Percentiles rank a stretch among this genome's conserved stretches.
Conservation (phyloP, 1,140 invertebrate species). For the Diploscapter pachys region DNA sequence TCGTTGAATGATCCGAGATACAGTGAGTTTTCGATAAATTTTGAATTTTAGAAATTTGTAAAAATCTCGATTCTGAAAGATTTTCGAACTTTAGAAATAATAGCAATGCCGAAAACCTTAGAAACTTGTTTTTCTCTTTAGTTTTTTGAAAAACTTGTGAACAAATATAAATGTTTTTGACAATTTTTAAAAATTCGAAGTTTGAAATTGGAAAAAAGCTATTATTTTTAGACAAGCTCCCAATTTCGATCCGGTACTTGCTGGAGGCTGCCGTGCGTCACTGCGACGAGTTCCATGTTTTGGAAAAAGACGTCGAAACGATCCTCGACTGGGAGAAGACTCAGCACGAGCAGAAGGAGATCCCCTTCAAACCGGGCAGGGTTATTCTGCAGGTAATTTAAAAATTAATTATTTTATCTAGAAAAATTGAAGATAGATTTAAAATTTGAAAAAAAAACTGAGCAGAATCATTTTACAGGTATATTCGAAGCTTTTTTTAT, state of each 20-base stretch:
- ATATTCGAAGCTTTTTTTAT: too few species aligned
- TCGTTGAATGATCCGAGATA: conserved; percentile 70
- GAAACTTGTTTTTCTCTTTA: conserved; percentile 8
- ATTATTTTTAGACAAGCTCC: conserved; percentile 66
- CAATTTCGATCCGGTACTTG: conserved; percentile 85
- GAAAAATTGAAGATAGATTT: background rate
- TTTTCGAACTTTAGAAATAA: background rate
- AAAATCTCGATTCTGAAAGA: too few species aligned
- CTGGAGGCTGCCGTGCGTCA: conserved; percentile 90
- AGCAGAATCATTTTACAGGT: too few species aligned
- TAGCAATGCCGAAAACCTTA: background rate
- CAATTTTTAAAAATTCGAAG: background rate
- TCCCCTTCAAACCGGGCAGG: conserved; percentile 88
- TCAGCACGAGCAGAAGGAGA: conserved; percentile 76
- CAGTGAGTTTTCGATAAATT: conserved; percentile 64
- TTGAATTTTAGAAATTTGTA: too few species aligned
- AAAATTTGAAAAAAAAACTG: background rate
- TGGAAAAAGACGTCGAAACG: conserved; percentile 79
- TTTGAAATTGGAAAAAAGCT: background rate
- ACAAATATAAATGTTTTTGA: conserved; percentile 8
- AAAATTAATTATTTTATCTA: background rate
- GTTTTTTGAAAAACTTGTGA: background rate
- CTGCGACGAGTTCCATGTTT: conserved; percentile 87
- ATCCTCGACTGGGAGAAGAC: conserved; percentile 84
- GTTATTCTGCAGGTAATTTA: conserved; percentile 81